phyloP scores from a whole-genome alignment of 1,140 invertebrate genomes.

The Lasioglossum baleicum region DNA sequence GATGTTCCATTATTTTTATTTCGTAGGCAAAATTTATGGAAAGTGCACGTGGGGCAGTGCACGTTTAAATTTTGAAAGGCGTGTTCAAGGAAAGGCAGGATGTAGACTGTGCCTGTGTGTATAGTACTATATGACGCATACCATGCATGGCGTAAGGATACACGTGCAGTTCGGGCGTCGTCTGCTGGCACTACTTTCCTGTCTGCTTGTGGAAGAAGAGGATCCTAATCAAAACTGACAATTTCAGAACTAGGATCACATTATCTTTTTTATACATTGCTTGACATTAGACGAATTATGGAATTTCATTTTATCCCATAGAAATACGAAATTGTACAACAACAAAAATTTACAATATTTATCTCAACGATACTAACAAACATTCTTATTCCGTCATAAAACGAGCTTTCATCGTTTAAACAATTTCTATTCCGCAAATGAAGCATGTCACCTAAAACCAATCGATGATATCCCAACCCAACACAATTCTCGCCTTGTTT shows the following conservation, averaged over 20 bases:
- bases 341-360: neutral
- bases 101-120: conserved; percentile 2
- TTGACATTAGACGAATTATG: neutral
- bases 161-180: conserved; percentile 52
- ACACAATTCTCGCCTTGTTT: conserved; percentile 6
- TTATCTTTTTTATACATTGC: neutral
- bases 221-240: conserved; percentile 18
- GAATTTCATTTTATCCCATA: too few relatives aligned
- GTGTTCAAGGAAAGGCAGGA: conserved; percentile 37
- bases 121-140: conserved; percentile 36
- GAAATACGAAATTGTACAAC: neutral
- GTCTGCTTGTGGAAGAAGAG: conserved; percentile 19
- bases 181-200: conserved; percentile 58
- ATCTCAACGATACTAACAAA: neutral
- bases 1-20: neutral
- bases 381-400: neutral
- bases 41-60: neutral
- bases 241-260: conserved; percentile 25
- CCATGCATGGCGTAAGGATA: conserved; percentile 50
- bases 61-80: conserved; percentile 31
- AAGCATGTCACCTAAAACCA: neutral
- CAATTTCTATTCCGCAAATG: neutral
- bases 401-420: neutral
- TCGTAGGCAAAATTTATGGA: neutral
- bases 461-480: conserved; percentile 14